These are phyloP conservation scores for Lepidostoma basale DNA, from an alignment of 1,140 invertebrate species.

Conservation along the genomic window DNA sequence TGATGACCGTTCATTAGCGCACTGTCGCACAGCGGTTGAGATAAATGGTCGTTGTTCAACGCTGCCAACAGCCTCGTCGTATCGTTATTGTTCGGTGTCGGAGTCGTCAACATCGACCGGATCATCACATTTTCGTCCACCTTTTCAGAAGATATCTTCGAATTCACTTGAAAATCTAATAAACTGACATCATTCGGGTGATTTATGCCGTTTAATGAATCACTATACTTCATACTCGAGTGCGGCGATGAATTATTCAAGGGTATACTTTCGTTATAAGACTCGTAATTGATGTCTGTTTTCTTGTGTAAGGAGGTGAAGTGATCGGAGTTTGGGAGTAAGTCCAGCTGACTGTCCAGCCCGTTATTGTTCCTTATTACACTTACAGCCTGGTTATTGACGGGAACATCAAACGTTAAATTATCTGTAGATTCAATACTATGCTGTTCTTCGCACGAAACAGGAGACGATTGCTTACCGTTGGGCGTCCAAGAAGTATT, in stretches of 20 bases:
- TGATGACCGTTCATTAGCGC: conserved; percentile 1
- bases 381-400: conserved; percentile 38
- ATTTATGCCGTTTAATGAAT: background rate
- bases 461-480: conserved; percentile 25
- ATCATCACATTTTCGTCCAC: conserved; percentile 43
- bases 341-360: conserved; percentile 24
- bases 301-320: conserved; percentile 26
- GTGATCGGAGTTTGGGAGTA: conserved; percentile 5
- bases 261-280: conserved; percentile 1
- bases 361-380: conserved; percentile 42
- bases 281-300: conserved; percentile 23
- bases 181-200: background rate
- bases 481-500: conserved; percentile 32
- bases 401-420: conserved; percentile 16
- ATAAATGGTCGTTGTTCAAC: conserved; percentile 10
- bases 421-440: conserved; percentile 18
- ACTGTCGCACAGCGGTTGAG: conserved; percentile 36
- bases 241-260: conserved; percentile 1
- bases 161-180: background rate
- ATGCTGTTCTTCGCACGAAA: conserved; percentile 26
- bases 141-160: conserved; percentile 6
- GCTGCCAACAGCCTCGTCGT: conserved; percentile 36
- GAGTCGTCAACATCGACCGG: conserved; percentile 41
- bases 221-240: background rate
- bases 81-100: conserved; percentile 35